Evolutionary conservation across 2,113 vertebrate genomes (phyloP), one percentile per base, ranked within the genome.

Genomic region (Cynoglossus semilaevis): DNA sequence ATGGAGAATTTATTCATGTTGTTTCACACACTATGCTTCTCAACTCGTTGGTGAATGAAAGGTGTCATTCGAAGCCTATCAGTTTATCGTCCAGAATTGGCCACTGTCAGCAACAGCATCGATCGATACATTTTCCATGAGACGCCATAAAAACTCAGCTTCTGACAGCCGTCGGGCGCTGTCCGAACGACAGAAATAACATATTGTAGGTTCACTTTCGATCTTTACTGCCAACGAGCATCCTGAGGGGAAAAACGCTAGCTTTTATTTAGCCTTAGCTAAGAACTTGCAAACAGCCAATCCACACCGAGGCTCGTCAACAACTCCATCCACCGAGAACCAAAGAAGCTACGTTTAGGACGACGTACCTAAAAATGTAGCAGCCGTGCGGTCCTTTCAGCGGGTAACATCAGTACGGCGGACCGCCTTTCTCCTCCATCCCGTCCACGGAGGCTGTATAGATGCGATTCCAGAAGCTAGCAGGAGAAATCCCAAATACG

Each of bases 361-460:
- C 5, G 8, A 7, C 14, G 70, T 47, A 86, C 86, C 84, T 77
- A 64, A 63, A 51, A 58, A 48, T 11, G 57, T 41, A 62, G 74
- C 1, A 34, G 52, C 48, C 44, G 67, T 29, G 56, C 57, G 44
- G 66, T 59, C 40, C 40, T 62, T 62, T 73, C 57, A 47, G 35
- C 5, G 40, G 35, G 10, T 58, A 50, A 61, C 63, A 36, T 80
- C 63, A 73, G 37, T 17, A 51, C 42, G 69, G 63, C 13, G 58
- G 61, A 42, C 51, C 68, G 44, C 73, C 52, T 14, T 56, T 75
- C 47, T 71, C 79, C 67, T 79, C 82, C 75, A 68, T 76, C 51
- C 37, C 63, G 43, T 51, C 62, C 62, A 13, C 49, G 37, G 5
- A 66, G 22, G 63, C 66, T 80, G 70, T 67, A 74, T 48, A 41